Percentiles rank a stretch among this genome's conserved stretches.
Conservation (phyloP, 2,797 vertebrate genomes). For the Dromococcyx pavoninus region DNA sequence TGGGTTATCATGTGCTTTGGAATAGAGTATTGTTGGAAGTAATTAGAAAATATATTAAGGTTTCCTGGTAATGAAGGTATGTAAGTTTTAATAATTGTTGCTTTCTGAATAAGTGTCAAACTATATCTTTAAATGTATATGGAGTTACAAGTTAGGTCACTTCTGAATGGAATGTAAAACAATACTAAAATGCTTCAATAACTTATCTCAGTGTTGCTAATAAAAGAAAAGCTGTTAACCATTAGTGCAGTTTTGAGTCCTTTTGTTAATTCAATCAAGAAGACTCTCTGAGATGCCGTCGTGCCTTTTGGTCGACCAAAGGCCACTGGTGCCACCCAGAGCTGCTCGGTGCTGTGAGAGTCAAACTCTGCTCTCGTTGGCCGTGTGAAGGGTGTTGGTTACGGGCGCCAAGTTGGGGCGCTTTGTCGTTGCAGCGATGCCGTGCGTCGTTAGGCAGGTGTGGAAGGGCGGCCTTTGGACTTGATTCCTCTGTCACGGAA, state of each 20-base stretch:
- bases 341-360: background rate
- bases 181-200: conserved; percentile 82
- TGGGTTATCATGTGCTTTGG: conserved; percentile 78
- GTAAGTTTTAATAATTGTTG: conserved; percentile 82
- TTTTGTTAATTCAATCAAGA: conserved; percentile 75
- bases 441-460: background rate
- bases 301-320: background rate
- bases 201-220: conserved; percentile 84
- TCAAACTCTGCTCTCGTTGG: conserved; percentile 55
- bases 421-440: background rate
- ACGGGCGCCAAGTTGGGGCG: background rate
- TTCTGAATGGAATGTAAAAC: conserved; percentile 83
- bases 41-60: conserved; percentile 80
- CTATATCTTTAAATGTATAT: conserved; percentile 81
- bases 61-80: conserved; percentile 81
- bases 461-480: background rate
- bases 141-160: conserved; percentile 82
- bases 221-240: conserved; percentile 83
- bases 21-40: conserved; percentile 81
- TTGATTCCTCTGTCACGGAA: background rate
- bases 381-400: conserved; percentile 31
- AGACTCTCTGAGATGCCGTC: conserved; percentile 26
- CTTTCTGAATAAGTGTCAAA: conserved; percentile 81
- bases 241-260: conserved; percentile 80
- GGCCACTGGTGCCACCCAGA: background rate